Evolutionary conservation across 2,888 invertebrate species (phyloP), one percentile per base, ranked within the genome.

Genomic region (Matsumyia berberina): DNA sequence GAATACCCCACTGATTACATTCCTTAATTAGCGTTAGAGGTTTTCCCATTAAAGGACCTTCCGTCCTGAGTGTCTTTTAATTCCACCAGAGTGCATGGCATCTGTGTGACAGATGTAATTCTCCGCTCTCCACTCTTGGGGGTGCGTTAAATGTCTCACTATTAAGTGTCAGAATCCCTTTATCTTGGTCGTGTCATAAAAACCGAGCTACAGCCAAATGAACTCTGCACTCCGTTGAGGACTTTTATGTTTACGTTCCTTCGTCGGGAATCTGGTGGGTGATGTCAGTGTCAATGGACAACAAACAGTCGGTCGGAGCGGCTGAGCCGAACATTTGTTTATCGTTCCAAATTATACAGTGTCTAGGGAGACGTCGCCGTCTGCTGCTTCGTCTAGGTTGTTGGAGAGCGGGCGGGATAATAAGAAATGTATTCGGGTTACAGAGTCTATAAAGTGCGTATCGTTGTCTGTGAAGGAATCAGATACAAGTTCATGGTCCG

Each of bases 401-500:
- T 1, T 11, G 33, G 12, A 17, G 24, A 19, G n/a, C 19, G 19
- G 11, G 17, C 17, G 1, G n/a, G n/a, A n/a, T n/a, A n/a, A n/a
- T n/a, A n/a, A 17, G 5, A 17, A 15, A 44, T 42, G 39, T 60
- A 42, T 42, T 42, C 42, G 33, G 35, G 15, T 35, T 24, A 11
- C 35, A 35, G 1, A 53, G 53, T 19, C 8, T 31, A 12, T 42
- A 5, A 31, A 11, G 11, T 15, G 42, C 11, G 29, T 31, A 15
- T 33, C 17, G 8, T 62, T 62, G 29, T 62, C 44, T 46, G 33
- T 8, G 11, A 19, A 46, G 9, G 17, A 66, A 64, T 49, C 64
- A 64, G 46, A 64, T 35, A 33, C 24, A 35, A 70, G 70, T 70
- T 70, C 70, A 70, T 49, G 49, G 58, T 35, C 49, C 70, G 70